These are phyloP conservation scores for Chaenogobius annularis DNA, from an alignment of 2,113 vertebrate species.

Conservation along the genomic window DNA sequence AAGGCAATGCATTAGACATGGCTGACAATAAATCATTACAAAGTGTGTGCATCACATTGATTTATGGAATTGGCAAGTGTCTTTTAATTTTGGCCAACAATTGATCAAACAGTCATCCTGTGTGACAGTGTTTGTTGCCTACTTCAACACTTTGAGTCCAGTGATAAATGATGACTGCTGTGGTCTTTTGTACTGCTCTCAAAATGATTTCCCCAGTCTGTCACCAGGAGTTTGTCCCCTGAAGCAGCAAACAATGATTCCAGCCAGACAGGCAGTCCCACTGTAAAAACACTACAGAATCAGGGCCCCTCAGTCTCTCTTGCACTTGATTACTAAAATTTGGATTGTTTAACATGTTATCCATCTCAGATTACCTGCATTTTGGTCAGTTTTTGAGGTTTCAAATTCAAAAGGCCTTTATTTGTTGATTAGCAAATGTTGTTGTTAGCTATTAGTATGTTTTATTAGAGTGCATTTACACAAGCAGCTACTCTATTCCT, in stretches of 20 bases:
- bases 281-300: background rate
- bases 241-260: background rate
- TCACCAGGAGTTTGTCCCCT: conserved; percentile 3
- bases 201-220: conserved; percentile 14
- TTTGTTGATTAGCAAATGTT: background rate
- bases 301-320: background rate
- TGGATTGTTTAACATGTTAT: background rate
- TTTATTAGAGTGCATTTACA: background rate
- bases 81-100: conserved; percentile 41
- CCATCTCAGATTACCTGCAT: background rate
- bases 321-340: background rate
- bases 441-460: background rate
- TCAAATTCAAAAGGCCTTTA: background rate
- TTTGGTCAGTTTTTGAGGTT: background rate
- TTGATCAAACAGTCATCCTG: conserved; percentile 39
- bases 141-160: conserved; percentile 8
- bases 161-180: conserved; percentile 33
- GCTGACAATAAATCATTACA: conserved; percentile 75
- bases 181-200: conserved; percentile 15
- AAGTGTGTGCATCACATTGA: conserved; percentile 26
- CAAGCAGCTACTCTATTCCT: background rate
- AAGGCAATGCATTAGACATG: conserved; percentile 77
- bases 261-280: background rate
- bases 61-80: conserved; percentile 32
- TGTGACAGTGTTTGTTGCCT: conserved; percentile 26